Evolutionary conservation across 2,113 vertebrate genomes (phyloP).

Genomic region (Ciconia maguari): DNA sequence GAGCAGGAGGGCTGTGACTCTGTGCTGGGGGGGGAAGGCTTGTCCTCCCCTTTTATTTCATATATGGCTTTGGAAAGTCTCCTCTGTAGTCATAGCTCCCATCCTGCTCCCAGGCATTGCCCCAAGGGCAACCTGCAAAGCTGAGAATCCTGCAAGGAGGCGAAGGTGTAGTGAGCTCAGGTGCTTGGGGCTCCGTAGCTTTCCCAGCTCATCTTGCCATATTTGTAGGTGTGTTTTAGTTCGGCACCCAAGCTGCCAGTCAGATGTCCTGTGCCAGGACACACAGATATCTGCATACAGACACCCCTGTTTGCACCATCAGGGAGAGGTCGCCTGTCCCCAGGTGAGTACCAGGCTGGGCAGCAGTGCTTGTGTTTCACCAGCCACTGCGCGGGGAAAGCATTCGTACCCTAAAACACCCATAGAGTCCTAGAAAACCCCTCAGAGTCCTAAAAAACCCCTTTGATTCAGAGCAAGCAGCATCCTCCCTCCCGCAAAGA

Average conservation of each 20-base stretch:
- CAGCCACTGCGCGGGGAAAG: rapidly evolving
- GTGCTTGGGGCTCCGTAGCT: neutral
- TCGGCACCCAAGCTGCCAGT: neutral
- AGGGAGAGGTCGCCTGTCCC: rapidly evolving
- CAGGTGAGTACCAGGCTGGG: neutral
- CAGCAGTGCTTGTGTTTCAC: neutral
- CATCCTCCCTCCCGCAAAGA: neutral
- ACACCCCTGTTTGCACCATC: no score
- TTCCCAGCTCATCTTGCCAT: neutral
- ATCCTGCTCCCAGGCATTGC: neutral
- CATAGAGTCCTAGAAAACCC: neutral
- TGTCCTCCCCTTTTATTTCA: neutral
- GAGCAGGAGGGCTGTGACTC: neutral
- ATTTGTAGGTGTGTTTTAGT: neutral
- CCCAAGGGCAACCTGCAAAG: neutral
- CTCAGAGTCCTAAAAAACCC: rapidly evolving
- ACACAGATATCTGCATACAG: rapidly evolving
- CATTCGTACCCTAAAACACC: neutral
- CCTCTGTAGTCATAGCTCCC: neutral
- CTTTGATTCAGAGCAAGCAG: neutral
- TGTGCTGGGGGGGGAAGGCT: rapidly evolving
- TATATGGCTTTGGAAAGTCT: neutral
- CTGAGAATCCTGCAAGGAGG: neutral
- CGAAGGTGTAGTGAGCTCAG: neutral
- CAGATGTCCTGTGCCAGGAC: neutral